These are phyloP conservation scores for Falcunculus frontatus DNA, from an alignment of 2,113 vertebrate species.

Conservation along the genomic window DNA sequence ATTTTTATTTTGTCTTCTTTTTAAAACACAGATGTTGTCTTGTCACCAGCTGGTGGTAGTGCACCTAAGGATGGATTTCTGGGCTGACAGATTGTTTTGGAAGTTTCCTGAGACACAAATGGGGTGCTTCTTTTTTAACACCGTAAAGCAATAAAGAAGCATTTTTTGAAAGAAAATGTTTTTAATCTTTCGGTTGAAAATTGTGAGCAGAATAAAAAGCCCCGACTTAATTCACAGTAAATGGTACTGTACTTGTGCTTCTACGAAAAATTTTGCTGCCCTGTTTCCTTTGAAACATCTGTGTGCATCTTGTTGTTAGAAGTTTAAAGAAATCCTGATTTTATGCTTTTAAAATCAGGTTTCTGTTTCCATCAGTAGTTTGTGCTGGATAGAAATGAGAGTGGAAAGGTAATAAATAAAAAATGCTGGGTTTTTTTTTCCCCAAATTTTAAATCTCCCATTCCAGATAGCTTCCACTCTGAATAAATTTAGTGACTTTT, in stretches of 20 bases:
- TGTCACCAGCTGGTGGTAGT: neutral
- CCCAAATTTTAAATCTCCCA: neutral
- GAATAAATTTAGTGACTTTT: neutral
- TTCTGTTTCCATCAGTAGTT: neutral
- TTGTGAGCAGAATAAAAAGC: neutral
- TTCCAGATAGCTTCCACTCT: neutral
- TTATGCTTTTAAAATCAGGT: neutral
- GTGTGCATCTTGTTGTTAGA: neutral
- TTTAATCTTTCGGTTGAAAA: neutral
- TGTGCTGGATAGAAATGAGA: neutral
- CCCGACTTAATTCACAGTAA: neutral
- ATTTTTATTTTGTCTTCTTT: neutral
- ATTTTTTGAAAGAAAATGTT: neutral
- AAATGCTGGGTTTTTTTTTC: rapidly evolving
- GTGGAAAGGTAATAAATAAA: neutral
- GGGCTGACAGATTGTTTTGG: neutral
- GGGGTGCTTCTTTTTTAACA: neutral
- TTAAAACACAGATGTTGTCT: rapidly evolving
- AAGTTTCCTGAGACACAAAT: neutral
- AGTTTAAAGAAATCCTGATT: neutral
- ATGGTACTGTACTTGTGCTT: neutral
- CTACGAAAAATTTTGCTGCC: neutral
- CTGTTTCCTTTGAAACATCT: neutral
- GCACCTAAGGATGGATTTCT: neutral
- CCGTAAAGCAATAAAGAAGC: neutral